Evolutionary conservation across 1,140 invertebrate genomes (phyloP), one percentile per base, ranked within the genome.

Genomic region (Teleogryllus occipitalis): DNA sequence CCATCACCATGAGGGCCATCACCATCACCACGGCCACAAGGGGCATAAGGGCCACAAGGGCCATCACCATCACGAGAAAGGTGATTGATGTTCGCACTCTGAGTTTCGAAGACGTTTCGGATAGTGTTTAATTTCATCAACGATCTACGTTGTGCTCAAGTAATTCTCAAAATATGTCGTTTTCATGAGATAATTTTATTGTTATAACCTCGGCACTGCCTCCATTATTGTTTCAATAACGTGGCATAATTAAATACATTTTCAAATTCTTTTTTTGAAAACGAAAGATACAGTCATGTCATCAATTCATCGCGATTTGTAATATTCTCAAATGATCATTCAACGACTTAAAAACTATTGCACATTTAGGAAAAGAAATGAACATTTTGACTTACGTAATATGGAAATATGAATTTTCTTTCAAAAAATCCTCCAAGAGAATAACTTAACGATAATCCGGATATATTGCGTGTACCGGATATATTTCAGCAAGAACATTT

Each of bases 31-130:
- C 15, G 80, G 79, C 46, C 49, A 75, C 18, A 74, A 82, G 74
- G 75, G 76, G 49, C 65, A 82, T 39, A 81, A 82, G 22, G 80
- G 77, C 14, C 77, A 81, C 76, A 81, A 82, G 39, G 80, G 80
- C 7, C 48, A 80, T 75, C 79, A 81, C 65, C 76, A 75, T 12
- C 47, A 81, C 18, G 76, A 82, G 46, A 47, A 79, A 49, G 81
- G 81, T 48, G 65, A 65, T 65, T 65, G 54, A 65, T 0, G 54
- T 65, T 14, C 3, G 7, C 10, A 1, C 7, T 0, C 54, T 3
- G 10, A 18, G 18, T 65, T 65, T 65, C 18, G 54, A 7, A 18
- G 54, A 65, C 18, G 18, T 10, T 65, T 65, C 18, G 54, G 18
- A 65, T 14, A 65, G 10, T 39, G 27, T 7, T 14, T 2, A 2